These are phyloP conservation scores for Schrankia costaestrigalis DNA, from an alignment of 2,888 invertebrate genomes.

Conservation along the genomic window DNA sequence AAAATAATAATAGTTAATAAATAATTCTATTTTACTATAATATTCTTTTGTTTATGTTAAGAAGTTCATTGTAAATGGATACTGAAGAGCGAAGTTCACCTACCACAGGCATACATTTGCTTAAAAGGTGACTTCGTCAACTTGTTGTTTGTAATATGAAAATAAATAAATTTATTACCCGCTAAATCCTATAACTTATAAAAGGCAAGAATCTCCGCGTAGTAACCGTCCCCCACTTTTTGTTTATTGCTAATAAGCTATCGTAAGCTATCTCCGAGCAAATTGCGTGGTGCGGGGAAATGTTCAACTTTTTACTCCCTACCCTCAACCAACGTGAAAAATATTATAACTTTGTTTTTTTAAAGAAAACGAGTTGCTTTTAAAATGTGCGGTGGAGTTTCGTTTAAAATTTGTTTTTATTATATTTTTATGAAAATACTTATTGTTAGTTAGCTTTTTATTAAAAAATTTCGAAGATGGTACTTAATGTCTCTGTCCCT, in stretches of 20 bases:
- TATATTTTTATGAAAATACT: too few relatives aligned
- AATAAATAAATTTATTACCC: constrained; percentile 4
- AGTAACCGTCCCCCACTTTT: constrained; percentile 50
- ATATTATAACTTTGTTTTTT: constrained; percentile 16
- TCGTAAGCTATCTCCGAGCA: constrained; percentile 51
- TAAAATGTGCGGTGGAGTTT: too few relatives aligned
- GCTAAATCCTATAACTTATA: constrained; percentile 22
- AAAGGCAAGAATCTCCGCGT: constrained; percentile 19
- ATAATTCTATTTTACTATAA: too few relatives aligned
- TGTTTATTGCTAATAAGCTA: constrained; percentile 79
- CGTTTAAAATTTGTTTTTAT: too few relatives aligned
- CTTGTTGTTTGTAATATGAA: too few relatives aligned
- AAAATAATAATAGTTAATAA: too few relatives aligned
- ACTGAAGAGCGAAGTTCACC: background rate
- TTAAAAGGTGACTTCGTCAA: too few relatives aligned
- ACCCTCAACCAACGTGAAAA: constrained; percentile 16
- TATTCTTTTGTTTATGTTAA: too few relatives aligned
- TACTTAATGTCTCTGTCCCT: too few relatives aligned
- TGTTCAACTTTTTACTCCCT: constrained; percentile 27
- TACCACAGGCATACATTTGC: too few relatives aligned
- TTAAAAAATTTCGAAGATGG: too few relatives aligned
- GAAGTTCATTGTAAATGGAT: background rate
- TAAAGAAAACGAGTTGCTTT: constrained; percentile 5
- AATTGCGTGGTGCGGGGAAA: constrained; percentile 48
- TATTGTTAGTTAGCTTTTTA: too few relatives aligned